Base-by-base conservation (phyloP, 2,888 invertebrate genomes). In the Frankliniella intonsa region DNA sequence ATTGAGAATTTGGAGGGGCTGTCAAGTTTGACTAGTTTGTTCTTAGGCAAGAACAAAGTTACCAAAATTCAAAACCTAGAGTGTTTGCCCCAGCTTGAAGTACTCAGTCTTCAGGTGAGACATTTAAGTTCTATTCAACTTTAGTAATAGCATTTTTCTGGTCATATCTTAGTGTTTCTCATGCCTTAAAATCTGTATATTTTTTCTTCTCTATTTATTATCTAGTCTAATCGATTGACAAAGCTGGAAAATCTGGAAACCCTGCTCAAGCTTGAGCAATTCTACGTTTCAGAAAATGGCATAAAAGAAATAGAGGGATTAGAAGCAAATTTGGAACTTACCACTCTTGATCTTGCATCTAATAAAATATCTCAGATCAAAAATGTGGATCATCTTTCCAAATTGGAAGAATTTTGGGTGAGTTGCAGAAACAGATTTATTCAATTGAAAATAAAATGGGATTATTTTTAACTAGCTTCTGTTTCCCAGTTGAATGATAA, bases 301-400 rank as follows among this genome's bases (percentile, higher is more conserved):
- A 7, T 62, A n/a, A 62, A 62, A 14, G 62, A 62, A 62, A 62
- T 62, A 12, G 62, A 62, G n/a, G 62, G 62, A 62, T 62, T 62
- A 62, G n/a, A 11, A 19, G 62, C 62, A 82, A 95, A 95, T 38
- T 38, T 38, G 38, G 90, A 91, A 62, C 86, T 99, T 82, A 92
- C 94, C 84, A 98, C 98, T 0, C 88, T 99, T 82, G 99, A 99
- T 89, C 87, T 99, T 85, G 96, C 98, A 0, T 92, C 93, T 85
- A 99, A 99, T 88, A 92, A 93, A 86, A 93, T 99, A 27, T 91
- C 92, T 65, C 89, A 88, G 3, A 93, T 99, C 84, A 92, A 94
- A 84, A 96, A 97, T 87, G 88, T 99, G 17, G 88, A 90, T 17
- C 93, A 95, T 87, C 90, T 99, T 86, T 87, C 85, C 1, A 89